Base-by-base conservation (phyloP, 37 sponge, comb jelly and placozoan species). In the Spongilla lacustris region DNA sequence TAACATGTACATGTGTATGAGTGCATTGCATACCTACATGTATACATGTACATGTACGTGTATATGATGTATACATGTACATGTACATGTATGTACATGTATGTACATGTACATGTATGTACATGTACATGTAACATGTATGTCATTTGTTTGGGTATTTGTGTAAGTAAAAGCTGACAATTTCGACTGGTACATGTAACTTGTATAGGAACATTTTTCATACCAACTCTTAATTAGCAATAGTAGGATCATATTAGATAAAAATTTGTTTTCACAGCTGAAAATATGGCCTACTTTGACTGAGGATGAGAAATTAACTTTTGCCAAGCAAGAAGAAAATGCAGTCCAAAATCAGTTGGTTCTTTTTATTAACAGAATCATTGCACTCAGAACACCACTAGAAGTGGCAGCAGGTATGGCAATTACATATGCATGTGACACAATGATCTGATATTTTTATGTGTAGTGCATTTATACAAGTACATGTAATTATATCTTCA, bases 271-370 rank as follows among this genome's bases (percentile, higher is more conserved):
- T 31, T 69, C 0, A 2, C 66, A 86, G 80, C 29, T 86, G 73
- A 78, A 79, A 21, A 11, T 76, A n/a, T 89, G 85, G 82, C 68
- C 79, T 0, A 66, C 75, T 1, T 79, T 85, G 75, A 34, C 74
- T 33, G 79, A 81, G 22, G 87, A 87, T 27, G 76, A 83, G 66
- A 30, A 84, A 67, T 67, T 50, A n/a, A n/a, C 66, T 4, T 68
- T 86, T 28, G 84, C 75, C 38, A 38, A 36, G 38, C 87, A 83
- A 50, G 94, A 93, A 38, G 90, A 93, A 73, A 93, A 93, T 77
- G 94, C 90, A 9, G 50, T 87, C 29, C 72, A 66, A n/a, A 93
- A 93, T 49, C 94, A 93, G 69, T 32, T 93, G 24, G 30, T 93
- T 19, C 73, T 93, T 19, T 93, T 86, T 69, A 80, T 89, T 1